These are phyloP conservation scores for Diplazon laetatorius DNA, from an alignment of 2,888 invertebrate genomes.

Conservation along the genomic window DNA sequence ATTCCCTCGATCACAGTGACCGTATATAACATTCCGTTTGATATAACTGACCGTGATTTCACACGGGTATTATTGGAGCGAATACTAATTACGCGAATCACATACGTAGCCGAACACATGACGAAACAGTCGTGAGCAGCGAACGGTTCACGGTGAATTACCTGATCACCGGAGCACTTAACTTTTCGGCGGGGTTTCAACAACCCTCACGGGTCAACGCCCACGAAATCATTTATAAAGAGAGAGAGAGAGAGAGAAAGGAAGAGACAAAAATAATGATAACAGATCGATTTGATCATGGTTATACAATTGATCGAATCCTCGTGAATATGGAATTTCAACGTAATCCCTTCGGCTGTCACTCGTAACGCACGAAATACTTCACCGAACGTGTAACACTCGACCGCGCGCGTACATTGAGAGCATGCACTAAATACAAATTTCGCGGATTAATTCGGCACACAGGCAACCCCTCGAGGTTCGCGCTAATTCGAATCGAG, in stretches of 20 bases:
- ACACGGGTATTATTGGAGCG: background rate
- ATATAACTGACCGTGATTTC: background rate
- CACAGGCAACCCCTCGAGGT: conserved; percentile 11
- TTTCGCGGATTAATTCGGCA: conserved; percentile 34
- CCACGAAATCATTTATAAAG: no score
- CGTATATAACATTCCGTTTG: conserved; percentile 31
- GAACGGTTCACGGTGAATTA: conserved; percentile 11
- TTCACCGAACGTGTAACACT: conserved; percentile 7
- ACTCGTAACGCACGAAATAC: background rate
- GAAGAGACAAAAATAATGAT: background rate
- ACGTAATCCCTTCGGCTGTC: conserved; percentile 31
- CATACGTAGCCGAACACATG: background rate
- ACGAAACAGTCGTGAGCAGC: background rate
- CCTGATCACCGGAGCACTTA: background rate
- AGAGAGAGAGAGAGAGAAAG: background rate
- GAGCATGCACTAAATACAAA: conserved; percentile 31
- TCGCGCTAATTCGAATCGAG: conserved; percentile 50
- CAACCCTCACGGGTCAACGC: background rate
- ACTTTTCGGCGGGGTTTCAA: background rate
- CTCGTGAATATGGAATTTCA: conserved; percentile 13
- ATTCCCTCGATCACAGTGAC: conserved; percentile 70
- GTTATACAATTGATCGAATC: conserved; percentile 2
- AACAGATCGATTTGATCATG: background rate
- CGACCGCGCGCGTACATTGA: background rate
- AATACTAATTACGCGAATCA: conserved; percentile 28